Conservation (phyloP, 2,888 invertebrate species). For the Heteromyza rotundicornis region DNA sequence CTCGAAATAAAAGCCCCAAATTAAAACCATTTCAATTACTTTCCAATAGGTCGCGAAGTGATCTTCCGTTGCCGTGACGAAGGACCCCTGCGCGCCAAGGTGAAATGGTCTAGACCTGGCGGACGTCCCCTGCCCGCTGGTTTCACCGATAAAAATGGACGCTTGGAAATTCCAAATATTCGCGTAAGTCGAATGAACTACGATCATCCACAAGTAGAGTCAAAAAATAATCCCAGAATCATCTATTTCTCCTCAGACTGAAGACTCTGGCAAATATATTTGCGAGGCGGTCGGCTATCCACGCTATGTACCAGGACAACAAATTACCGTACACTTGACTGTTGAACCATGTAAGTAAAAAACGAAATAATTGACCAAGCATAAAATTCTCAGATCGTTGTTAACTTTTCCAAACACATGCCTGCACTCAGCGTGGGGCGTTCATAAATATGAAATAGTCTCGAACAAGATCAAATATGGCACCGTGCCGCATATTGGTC, state of each 20-base stretch:
- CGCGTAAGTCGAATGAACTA: conserved; percentile 67
- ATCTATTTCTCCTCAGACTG: conserved; percentile 63
- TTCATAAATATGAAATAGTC: conserved; percentile 50
- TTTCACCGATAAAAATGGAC: conserved; percentile 76
- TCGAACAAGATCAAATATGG: conserved; percentile 66
- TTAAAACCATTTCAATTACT: conserved; percentile 2
- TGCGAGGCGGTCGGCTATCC: conserved; percentile 80
- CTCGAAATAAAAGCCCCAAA: not conserved
- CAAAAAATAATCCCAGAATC: too few relatives aligned
- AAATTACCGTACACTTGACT: conserved; percentile 72
- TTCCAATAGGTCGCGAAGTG: conserved; percentile 80
- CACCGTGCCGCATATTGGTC: conserved; percentile 67
- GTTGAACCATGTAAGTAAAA: conserved; percentile 79
- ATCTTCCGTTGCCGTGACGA: conserved; percentile 93
- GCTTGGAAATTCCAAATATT: conserved; percentile 85
- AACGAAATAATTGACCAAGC: too few relatives aligned
- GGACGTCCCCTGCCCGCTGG: conserved; percentile 77
- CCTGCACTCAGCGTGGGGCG: conserved; percentile 60
- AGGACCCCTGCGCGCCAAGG: conserved; percentile 77
- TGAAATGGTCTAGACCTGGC: conserved; percentile 77
- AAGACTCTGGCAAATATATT: conserved; percentile 81
- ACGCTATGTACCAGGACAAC: conserved; percentile 69
- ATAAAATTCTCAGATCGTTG: not conserved
- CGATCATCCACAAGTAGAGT: too few relatives aligned
- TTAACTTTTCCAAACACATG: not conserved